These are phyloP conservation scores for Carassius carassius DNA, from an alignment of 2,113 vertebrate species.

Conservation along the genomic window DNA sequence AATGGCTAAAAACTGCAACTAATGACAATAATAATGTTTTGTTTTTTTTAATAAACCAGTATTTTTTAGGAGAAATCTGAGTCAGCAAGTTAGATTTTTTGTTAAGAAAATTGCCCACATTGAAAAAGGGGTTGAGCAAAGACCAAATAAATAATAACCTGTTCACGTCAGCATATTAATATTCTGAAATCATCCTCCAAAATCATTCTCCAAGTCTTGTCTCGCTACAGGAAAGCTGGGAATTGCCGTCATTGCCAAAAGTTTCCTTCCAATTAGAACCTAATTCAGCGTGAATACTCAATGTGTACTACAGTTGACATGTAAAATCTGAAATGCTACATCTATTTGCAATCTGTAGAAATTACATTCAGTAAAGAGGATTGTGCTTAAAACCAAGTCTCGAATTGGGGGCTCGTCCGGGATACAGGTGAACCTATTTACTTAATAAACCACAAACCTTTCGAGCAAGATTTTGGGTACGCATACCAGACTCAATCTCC, in stretches of 20 bases:
- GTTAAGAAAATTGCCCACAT: neutral
- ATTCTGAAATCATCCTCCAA: neutral
- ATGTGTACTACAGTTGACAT: neutral
- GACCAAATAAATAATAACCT: neutral
- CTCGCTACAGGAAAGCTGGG: neutral
- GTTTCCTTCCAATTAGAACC: slow-evolving; percentile 39
- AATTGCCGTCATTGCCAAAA: neutral
- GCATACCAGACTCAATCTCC: slow-evolving; percentile 24
- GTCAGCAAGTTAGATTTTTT: neutral
- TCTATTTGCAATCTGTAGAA: neutral
- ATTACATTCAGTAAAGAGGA: slow-evolving; percentile 7
- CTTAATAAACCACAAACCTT: neutral
- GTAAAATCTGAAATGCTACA: slow-evolving; percentile 8
- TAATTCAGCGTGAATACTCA: slow-evolving; percentile 31
- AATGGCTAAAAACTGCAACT: neutral
- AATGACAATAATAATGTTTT: neutral
- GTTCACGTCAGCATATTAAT: neutral
- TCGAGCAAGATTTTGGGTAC: too few species aligned
- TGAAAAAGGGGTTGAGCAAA: neutral
- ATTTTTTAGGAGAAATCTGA: neutral
- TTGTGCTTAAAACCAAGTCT: neutral
- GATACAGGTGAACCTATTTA: neutral
- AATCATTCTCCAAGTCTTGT: neutral
- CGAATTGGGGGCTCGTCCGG: neutral
- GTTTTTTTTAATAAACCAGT: neutral